Percentiles rank a stretch among this genome's conserved stretches.
Evolutionary conservation across 2,888 invertebrate species (phyloP).

Genomic region (Pseudanteris insignis): DNA sequence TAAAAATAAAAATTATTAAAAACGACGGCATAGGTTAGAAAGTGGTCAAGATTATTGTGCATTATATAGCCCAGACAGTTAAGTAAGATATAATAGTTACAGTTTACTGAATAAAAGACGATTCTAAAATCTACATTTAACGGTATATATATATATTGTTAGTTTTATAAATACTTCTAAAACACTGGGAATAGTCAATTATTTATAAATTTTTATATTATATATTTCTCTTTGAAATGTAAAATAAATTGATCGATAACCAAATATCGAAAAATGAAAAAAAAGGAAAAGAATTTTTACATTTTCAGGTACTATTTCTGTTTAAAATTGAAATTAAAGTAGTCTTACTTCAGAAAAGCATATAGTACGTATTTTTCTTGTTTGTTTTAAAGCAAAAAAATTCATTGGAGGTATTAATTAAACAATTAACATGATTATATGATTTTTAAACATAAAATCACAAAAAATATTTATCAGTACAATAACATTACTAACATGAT

Average conservation of each 20-base stretch:
- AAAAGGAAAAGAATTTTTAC: too few species aligned
- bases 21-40: not conserved
- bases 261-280: not conserved
- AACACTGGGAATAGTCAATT: conserved; percentile 45
- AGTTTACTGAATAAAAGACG: conserved; percentile 5
- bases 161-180: conserved; percentile 49
- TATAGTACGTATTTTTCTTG: too few species aligned
- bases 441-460: conserved; percentile 14
- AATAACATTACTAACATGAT: conserved; percentile 9
- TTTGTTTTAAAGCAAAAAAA: too few species aligned
- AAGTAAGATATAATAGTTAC: too few species aligned
- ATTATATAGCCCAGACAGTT: too few species aligned
- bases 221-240: not conserved
- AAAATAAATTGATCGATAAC: conserved; percentile 1
- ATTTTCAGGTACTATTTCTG: conserved; percentile 24
- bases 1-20: conserved; percentile 14
- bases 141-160: conserved; percentile 54
- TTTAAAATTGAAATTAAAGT: conserved; percentile 3
- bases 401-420: too few species aligned
- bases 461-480: conserved; percentile 8
- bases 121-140: conserved; percentile 50
- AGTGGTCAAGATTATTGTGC: not conserved
- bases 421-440: too few species aligned
- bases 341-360: too few species aligned
- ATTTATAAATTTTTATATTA: not conserved